These are phyloP conservation scores for Myxocyprinus asiaticus DNA, from an alignment of 2,113 vertebrate species.

Conservation along the genomic window DNA sequence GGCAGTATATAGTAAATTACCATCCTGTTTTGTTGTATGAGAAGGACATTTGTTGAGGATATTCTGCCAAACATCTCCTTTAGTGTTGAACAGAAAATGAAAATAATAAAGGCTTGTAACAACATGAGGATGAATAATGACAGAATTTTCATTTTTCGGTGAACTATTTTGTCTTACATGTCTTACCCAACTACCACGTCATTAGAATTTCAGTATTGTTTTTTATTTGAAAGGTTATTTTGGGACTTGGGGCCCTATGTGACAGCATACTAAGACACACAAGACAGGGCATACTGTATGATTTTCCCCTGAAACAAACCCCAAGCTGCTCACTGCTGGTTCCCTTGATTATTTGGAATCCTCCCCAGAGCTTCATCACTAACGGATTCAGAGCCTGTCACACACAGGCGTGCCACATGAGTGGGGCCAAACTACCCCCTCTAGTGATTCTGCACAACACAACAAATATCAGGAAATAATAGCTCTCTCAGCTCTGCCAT, in stretches of 20 bases:
- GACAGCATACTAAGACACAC: background rate
- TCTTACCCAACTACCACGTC: background rate
- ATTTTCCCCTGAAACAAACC: background rate
- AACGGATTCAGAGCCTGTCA: constrained; percentile 3
- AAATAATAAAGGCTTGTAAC: background rate
- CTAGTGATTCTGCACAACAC: constrained; percentile 40
- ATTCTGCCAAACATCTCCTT: background rate
- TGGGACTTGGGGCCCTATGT: background rate
- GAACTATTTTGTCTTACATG: background rate
- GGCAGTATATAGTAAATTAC: too few relatives aligned
- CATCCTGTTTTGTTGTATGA: too few relatives aligned
- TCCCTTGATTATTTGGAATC: constrained; percentile 30
- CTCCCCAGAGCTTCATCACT: constrained; percentile 36
- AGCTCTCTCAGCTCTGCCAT: constrained; percentile 36
- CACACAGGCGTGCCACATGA: background rate
- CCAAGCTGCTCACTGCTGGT: background rate
- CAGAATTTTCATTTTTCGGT: background rate
- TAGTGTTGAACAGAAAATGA: background rate
- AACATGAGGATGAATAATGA: background rate
- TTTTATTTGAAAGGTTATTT: background rate
- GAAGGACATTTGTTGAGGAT: too few relatives aligned
- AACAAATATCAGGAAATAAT: constrained; percentile 29
- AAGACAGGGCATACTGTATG: background rate
- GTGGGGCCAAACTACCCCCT: constrained; percentile 45
- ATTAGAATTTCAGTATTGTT: background rate